Percentiles rank a stretch among this genome's conserved stretches.
These are phyloP conservation scores for Anticlea derivata DNA, from an alignment of 2,888 invertebrate species.

Conservation along the genomic window DNA sequence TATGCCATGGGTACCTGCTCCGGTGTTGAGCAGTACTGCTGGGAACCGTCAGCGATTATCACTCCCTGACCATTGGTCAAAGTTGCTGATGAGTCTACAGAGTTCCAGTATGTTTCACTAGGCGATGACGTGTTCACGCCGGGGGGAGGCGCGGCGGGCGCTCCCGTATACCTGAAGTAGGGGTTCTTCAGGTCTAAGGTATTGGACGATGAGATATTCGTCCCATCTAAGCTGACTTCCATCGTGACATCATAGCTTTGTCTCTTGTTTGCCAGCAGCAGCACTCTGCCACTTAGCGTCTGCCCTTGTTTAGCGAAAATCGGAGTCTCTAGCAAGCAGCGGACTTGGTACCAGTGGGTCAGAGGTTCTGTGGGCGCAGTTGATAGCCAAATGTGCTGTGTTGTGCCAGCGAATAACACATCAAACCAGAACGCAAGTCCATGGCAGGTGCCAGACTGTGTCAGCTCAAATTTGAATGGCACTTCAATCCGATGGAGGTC, in stretches of 20 bases:
- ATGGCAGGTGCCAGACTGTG: conserved; percentile 97
- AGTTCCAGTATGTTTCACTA: conserved; percentile 96
- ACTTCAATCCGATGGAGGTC: conserved; percentile 98
- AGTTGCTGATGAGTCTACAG: conserved; percentile 89
- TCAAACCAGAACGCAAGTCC: conserved; percentile 99
- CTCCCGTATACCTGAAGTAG: conserved; percentile 98
- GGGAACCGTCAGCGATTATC: conserved; percentile 69
- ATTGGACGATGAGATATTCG: conserved; percentile 92
- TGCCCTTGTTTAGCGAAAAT: conserved; percentile 98
- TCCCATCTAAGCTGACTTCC: conserved; percentile 95
- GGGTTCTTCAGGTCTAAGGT: conserved; percentile 99
- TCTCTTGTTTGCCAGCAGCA: conserved; percentile 95
- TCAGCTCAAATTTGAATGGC: conserved; percentile 95
- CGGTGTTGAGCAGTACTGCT: conserved; percentile 71
- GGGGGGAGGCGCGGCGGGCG: conserved; percentile 95
- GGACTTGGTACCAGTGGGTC: conserved; percentile 99
- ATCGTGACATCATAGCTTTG: conserved; percentile 99
- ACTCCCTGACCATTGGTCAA: conserved; percentile 74
- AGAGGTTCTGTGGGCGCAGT: conserved; percentile 98
- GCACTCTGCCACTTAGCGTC: conserved; percentile 92
- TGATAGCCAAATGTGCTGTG: conserved; percentile 97
- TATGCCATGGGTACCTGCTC: conserved; percentile 68
- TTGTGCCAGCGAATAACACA: conserved; percentile 96
- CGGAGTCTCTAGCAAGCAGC: conserved; percentile 96
- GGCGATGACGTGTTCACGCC: conserved; percentile 96